phyloP scores from a whole-genome alignment of 2,797 vertebrate genomes.

The Propithecus deckenii region DNA sequence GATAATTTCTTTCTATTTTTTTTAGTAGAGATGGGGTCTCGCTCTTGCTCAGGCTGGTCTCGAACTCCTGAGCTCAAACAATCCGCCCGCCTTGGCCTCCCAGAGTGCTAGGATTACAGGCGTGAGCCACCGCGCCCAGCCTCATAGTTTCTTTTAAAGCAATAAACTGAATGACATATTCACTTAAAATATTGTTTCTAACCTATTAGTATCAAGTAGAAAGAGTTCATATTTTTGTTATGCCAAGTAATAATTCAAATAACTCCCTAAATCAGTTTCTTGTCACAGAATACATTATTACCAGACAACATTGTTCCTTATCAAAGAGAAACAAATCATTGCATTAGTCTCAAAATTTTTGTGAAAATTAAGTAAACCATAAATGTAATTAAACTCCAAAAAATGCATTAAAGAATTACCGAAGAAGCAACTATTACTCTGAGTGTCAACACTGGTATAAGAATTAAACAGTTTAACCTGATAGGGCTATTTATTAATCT shows the following conservation, averaged over 20 bases:
- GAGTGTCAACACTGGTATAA: not conserved
- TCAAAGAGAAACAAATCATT: conserved; percentile 27
- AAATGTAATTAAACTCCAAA: conserved; percentile 9
- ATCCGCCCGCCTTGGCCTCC: too few relatives aligned
- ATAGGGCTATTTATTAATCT: not conserved
- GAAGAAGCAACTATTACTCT: not conserved
- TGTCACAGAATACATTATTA: not conserved
- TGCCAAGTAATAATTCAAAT: conserved; percentile 34
- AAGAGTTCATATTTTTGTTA: conserved; percentile 46
- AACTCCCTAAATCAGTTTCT: conserved; percentile 23
- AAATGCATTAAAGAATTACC: conserved; percentile 12
- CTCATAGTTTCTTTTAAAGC: not conserved
- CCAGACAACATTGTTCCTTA: not conserved
- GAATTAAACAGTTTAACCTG: conserved; percentile 17
- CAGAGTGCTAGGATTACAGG: too few relatives aligned
- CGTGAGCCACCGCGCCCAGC: too few relatives aligned
- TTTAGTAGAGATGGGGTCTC: too few relatives aligned
- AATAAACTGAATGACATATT: conserved; percentile 13
- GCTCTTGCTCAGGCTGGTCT: too few relatives aligned
- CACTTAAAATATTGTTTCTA: conserved; percentile 28
- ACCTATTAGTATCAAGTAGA: conserved; percentile 16
- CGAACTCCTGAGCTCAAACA: too few relatives aligned
- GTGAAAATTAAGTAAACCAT: conserved; percentile 33
- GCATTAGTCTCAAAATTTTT: not conserved
- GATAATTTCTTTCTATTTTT: too few relatives aligned